Evolutionary conservation across 2,797 vertebrate genomes (phyloP).

Genomic region (Coranthus polyacanthus): DNA sequence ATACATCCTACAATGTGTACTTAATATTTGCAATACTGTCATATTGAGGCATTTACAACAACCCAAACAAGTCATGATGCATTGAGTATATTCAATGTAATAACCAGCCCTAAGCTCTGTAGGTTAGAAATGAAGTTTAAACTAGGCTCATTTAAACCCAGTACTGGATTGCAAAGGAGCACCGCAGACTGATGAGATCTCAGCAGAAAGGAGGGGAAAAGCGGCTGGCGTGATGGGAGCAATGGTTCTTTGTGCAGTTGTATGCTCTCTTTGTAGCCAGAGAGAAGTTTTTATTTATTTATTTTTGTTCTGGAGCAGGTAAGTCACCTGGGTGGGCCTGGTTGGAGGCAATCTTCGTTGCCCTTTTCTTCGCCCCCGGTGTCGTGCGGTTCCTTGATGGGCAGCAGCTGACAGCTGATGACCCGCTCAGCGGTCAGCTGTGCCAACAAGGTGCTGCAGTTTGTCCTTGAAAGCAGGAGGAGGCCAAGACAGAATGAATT

Average conservation of each 20-base stretch:
- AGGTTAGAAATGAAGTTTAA: too few species aligned
- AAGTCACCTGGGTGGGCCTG: slow-evolving; percentile 43
- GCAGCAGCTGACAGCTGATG: slow-evolving; percentile 62
- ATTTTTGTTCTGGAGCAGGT: slow-evolving; percentile 9
- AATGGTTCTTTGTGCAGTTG: slow-evolving; percentile 36
- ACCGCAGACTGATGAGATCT: slow-evolving; percentile 35
- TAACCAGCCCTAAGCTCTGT: too few species aligned
- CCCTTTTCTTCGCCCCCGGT: slow-evolving; percentile 38
- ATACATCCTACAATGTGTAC: too few species aligned
- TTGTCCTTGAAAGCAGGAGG: slow-evolving; percentile 67
- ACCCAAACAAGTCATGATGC: too few species aligned
- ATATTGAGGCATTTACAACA: too few species aligned
- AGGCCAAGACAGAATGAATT: slow-evolving; percentile 33
- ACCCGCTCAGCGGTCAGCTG: slow-evolving; percentile 57
- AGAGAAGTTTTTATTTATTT: slow-evolving; percentile 6
- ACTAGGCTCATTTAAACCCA: too few species aligned
- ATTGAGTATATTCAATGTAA: too few species aligned
- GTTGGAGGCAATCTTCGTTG: slow-evolving; percentile 43
- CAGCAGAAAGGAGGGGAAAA: slow-evolving; percentile 25
- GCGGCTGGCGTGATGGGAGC: slow-evolving; percentile 27
- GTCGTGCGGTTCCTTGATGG: slow-evolving; percentile 51
- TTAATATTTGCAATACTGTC: too few species aligned
- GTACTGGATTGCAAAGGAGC: slow-evolving; percentile 2
- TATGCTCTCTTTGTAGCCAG: slow-evolving; percentile 9
- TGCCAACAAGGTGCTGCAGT: slow-evolving; percentile 40